These are phyloP conservation scores for Cyanistes caeruleus DNA, from an alignment of 2,113 vertebrate species.

Conservation along the genomic window DNA sequence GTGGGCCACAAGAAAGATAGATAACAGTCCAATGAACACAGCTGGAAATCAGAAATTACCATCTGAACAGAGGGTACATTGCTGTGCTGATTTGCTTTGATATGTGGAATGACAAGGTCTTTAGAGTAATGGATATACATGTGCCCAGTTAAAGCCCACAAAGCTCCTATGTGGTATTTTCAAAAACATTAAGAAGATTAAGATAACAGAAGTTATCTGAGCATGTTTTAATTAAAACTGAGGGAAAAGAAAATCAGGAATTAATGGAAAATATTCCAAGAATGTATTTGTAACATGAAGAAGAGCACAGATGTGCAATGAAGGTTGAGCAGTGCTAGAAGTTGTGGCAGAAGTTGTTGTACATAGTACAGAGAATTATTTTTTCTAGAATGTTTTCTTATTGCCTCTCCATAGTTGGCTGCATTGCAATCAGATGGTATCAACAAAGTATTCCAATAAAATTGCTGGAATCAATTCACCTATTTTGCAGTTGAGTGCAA, in stretches of 20 bases:
- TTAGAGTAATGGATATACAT: not conserved
- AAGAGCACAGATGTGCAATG: not conserved
- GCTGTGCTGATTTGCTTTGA: not conserved
- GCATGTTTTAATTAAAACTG: not conserved
- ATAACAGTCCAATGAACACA: not conserved
- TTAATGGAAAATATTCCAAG: not conserved
- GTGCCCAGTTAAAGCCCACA: too few species aligned
- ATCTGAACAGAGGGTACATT: not conserved
- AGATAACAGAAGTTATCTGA: not conserved
- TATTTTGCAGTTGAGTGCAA: not conserved
- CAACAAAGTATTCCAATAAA: not conserved
- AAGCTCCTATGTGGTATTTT: not conserved
- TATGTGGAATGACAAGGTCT: fast-evolving
- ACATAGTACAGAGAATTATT: not conserved
- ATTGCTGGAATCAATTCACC: not conserved
- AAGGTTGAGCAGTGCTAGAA: not conserved
- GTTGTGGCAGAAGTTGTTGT: not conserved
- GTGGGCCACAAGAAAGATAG: not conserved
- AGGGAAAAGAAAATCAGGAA: not conserved
- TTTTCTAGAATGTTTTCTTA: not conserved
- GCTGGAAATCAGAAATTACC: not conserved
- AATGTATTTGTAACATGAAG: not conserved
- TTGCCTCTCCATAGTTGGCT: not conserved
- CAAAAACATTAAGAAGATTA: not conserved
- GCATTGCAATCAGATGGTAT: not conserved